Conservation (phyloP, 2,888 invertebrate genomes). For the Dichetophora obliterata region DNA sequence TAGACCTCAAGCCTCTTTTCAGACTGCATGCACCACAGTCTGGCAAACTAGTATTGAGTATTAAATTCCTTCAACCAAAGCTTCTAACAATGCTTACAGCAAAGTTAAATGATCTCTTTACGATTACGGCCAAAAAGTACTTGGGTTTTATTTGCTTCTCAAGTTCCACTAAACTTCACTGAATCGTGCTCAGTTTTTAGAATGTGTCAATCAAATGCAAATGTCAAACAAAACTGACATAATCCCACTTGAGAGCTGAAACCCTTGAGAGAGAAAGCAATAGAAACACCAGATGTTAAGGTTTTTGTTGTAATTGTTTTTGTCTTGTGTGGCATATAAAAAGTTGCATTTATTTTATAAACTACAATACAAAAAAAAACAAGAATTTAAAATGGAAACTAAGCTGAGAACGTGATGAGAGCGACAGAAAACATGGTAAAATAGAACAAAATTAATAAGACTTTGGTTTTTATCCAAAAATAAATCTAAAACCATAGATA, state of each 20-base stretch:
- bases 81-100: background rate
- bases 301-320: background rate
- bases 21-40: no score
- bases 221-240: constrained; percentile 67
- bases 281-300: constrained; percentile 36
- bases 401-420: no score
- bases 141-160: constrained; percentile 12
- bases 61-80: no score
- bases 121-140: constrained; percentile 19
- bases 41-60: no score
- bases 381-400: constrained; percentile 7
- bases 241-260: constrained; percentile 63
- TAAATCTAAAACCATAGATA: no score
- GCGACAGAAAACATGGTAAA: no score
- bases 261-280: constrained; percentile 63
- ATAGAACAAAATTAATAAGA: no score
- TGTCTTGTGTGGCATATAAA: background rate
- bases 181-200: background rate
- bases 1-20: no score
- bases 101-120: constrained; percentile 2
- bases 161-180: background rate
- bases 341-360: no score
- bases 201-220: constrained; percentile 65
- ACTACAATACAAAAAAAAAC: constrained; percentile 1
- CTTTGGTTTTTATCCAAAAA: no score